Evolutionary conservation across 2,797 vertebrate species (phyloP).

Genomic region (Valencia hispanica): DNA sequence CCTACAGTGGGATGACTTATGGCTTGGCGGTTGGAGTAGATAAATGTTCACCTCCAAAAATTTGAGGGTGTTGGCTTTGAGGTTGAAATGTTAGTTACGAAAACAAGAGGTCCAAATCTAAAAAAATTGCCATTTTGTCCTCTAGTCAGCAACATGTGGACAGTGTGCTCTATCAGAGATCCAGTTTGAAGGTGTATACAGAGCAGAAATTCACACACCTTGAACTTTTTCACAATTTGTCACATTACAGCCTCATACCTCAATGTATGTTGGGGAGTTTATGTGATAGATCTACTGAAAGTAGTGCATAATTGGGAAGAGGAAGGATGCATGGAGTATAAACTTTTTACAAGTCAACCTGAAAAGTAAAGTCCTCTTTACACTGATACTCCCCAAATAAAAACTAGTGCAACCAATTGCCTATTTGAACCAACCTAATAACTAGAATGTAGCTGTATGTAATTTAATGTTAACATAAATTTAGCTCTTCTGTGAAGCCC

Average conservation of each 20-base stretch:
- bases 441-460: too few relatives aligned
- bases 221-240: background rate
- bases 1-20: slow-evolving; percentile 59
- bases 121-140: slow-evolving; percentile 9
- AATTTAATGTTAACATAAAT: too few relatives aligned
- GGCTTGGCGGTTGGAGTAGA: slow-evolving; percentile 22
- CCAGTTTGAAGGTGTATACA: background rate
- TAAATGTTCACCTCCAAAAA: slow-evolving; percentile 39
- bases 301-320: background rate
- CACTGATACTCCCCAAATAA: background rate
- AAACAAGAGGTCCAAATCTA: slow-evolving; percentile 9
- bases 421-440: too few relatives aligned
- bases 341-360: background rate
- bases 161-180: background rate
- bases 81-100: slow-evolving; percentile 45
- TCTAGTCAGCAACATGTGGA: slow-evolving; percentile 28
- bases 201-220: background rate
- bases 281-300: background rate
- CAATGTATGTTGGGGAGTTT: background rate
- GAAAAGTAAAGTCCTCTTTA: background rate
- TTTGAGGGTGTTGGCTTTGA: slow-evolving; percentile 38
- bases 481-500: too few relatives aligned
- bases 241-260: background rate
- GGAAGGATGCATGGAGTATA: background rate
- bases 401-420: background rate